Base-by-base conservation (phyloP, 1,140 invertebrate species). In the Zaprionus ghesquierei region DNA sequence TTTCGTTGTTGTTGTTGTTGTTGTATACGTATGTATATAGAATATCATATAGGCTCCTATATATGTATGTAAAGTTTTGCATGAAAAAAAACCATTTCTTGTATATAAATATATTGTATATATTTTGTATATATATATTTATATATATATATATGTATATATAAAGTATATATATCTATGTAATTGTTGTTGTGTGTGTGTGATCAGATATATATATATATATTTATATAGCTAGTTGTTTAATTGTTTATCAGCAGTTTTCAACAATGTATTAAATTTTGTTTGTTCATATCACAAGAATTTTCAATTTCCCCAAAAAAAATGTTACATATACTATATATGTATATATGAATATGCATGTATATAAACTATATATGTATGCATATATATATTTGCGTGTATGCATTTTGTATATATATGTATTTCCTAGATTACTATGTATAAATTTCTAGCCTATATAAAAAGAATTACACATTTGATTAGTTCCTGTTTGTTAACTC, bases 71-170 rank as follows among this genome's bases (percentile, higher is more conserved):
- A 65, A 62, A 75, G 54, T 49, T 69, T 62, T 66, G 51, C 74
- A 59, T 41, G 38, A 63, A 78, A 81, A 81, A 81, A 81, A 84
- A 84, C 50, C 59, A 58, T 79, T 70, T 58, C 29, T 79, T 84
- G 59, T 85, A 85, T 85, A 85, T 85, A 85, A 85, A 85, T 85
- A 85, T 85, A 71, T 80, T 85, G 73, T 84, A 85, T 84, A 84
- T 82, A 77, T 85, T 60, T 78, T 82, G 69, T 84, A 62, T 74
- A 65, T 58, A 22, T 63, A 53, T 73, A 65, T 80, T 77, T 41
- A 41, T 41, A 41, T 84, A 62, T 74, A 59, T 58, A 55, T 80
- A 80, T 81, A 77, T 79, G 80, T 77, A 75, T 73, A 65, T 80
- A 80, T 41, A 41, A 41, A 41, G 35, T 41, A 41, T 84, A 62